phyloP scores from a whole-genome alignment of 1,140 invertebrate species.

The Zaprionus ornatus region DNA sequence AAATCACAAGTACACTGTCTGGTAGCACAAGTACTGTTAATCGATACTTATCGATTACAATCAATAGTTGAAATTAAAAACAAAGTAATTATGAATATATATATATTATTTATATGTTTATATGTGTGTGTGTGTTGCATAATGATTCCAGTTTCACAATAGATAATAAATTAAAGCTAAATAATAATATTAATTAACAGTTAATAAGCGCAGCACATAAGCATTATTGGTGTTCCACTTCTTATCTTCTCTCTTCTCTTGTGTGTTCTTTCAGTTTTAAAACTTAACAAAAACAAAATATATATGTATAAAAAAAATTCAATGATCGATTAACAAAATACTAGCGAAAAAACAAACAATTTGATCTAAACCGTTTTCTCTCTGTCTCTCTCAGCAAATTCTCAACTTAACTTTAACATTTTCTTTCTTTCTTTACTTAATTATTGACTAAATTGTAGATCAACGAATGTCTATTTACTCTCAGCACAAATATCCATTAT shows the following conservation, averaged over 20 bases:
- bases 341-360: slow-evolving; percentile 46
- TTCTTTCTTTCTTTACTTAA: slow-evolving; percentile 51
- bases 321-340: slow-evolving; percentile 33
- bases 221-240: slow-evolving; percentile 33
- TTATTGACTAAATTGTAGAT: slow-evolving; percentile 80
- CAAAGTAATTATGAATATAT: slow-evolving; percentile 50
- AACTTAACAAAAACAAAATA: slow-evolving; percentile 48
- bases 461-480: slow-evolving; percentile 74
- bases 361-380: slow-evolving; percentile 45
- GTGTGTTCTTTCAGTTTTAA: slow-evolving; percentile 17
- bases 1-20: slow-evolving; percentile 7
- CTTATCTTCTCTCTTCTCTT: background rate
- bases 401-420: slow-evolving; percentile 34
- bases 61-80: slow-evolving; percentile 16
- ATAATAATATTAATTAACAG: slow-evolving; percentile 75
- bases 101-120: slow-evolving; percentile 27
- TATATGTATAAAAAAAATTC: slow-evolving; percentile 13
- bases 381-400: slow-evolving; percentile 12
- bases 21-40: slow-evolving; percentile 23
- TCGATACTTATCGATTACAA: slow-evolving; percentile 33
- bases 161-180: slow-evolving; percentile 71
- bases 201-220: slow-evolving; percentile 65
- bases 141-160: slow-evolving; percentile 60
- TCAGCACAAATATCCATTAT: slow-evolving; percentile 32
- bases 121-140: slow-evolving; percentile 47